Base-by-base conservation (phyloP, 2,888 invertebrate species). In the Amblyteles armatorius region DNA sequence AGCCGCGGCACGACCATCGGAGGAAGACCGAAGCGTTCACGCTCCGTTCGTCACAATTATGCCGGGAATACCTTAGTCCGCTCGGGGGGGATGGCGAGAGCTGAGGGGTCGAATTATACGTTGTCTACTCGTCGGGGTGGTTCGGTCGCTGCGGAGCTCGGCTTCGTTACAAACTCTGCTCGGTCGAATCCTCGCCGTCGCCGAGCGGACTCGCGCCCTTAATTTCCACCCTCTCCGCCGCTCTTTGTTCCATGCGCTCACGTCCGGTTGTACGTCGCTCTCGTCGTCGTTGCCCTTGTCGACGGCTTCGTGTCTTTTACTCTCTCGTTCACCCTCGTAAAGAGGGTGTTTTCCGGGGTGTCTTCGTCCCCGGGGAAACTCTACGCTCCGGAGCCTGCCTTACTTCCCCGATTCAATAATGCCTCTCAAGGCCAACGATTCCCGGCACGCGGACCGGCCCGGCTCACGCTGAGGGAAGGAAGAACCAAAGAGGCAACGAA, bases 321-420 rank as follows among this genome's bases (percentile, higher is more conserved):
- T 22, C 67, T 55, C 55, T 16, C 26, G 50, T 36, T 68, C 69
- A 67, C 83, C 82, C 82, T 76, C 63, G 44, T 78, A n/a, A 73
- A 33, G 29, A 29, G 48, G 48, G 72, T 81, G 40, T 81, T 78
- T 80, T 80, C 79, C 82, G 77, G 67, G 55, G 77, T 87, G 87
- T 89, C 90, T 89, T 91, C 89, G 89, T 88, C 87, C 87, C 84
- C 69, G 85, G 80, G 85, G 89, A 72, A 85, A 84, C 76, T 60
- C 60, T 78, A 50, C 73, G 84, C 84, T 7, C 85, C 60, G 77
- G 67, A 82, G 74, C 79, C 78, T 82, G 86, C 87, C 85, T 88
- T 79, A 88, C 89, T 91, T 90, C 90, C 89, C 90, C 84, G 87
- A 90, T 90, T 89, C 89, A 89, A 90, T 90, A 89, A 88, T 86